phyloP scores from a whole-genome alignment of 2,888 invertebrate genomes.

The Cantharis nigra region DNA sequence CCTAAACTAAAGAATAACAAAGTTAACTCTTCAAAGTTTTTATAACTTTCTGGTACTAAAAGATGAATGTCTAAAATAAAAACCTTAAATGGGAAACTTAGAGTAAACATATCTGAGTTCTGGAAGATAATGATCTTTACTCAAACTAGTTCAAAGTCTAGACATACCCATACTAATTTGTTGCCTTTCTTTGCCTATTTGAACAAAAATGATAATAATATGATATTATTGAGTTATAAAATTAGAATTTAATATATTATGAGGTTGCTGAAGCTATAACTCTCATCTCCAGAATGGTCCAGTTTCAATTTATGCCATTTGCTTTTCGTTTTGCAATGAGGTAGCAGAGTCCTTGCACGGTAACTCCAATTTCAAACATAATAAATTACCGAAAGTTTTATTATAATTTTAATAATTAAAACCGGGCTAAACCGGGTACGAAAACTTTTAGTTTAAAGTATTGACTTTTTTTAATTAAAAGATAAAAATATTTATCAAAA shows the following conservation, averaged over 20 bases:
- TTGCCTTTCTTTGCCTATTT: background rate
- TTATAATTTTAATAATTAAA: no score
- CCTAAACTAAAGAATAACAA: background rate
- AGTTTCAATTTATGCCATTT: background rate
- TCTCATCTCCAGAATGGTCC: background rate
- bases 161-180: background rate
- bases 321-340: no score
- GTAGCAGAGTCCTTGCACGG: background rate
- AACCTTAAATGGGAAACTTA: background rate
- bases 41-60: background rate
- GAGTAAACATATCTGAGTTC: background rate
- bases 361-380: background rate
- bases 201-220: background rate
- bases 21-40: background rate
- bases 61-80: background rate
- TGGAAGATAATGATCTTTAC: background rate
- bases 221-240: background rate
- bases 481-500: no score
- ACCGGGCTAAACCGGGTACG: no score
- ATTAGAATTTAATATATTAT: background rate
- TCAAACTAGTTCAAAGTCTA: background rate
- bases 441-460: no score
- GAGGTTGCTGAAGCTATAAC: background rate
- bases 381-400: no score
- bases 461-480: no score